Percentiles rank a stretch among this genome's conserved stretches.
These are phyloP conservation scores for Micromesistius poutassou DNA, from an alignment of 2,797 vertebrate species.

Conservation along the genomic window DNA sequence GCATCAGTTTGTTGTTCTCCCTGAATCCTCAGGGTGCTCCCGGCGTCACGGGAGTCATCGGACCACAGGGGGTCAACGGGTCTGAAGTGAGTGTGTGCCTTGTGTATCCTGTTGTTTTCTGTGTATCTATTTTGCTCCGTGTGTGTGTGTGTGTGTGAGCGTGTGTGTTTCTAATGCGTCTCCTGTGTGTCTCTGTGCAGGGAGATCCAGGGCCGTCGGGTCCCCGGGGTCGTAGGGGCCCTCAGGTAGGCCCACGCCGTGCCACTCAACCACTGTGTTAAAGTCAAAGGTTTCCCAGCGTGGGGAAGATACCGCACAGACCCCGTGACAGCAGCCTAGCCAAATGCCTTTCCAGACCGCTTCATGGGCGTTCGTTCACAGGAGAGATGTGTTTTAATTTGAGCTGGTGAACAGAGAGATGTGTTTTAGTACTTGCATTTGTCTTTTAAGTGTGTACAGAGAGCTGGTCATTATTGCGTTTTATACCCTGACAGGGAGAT, in stretches of 20 bases:
- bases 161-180: background rate
- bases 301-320: too few relatives aligned
- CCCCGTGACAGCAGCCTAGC: too few relatives aligned
- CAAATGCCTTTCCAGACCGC: background rate
- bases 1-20: background rate
- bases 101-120: background rate
- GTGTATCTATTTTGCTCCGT: too few relatives aligned
- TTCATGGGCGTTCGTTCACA: background rate
- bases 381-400: background rate
- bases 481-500: too few relatives aligned
- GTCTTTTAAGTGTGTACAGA: too few relatives aligned
- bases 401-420: too few relatives aligned
- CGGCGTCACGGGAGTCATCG: slow-evolving; percentile 66
- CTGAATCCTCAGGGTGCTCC: slow-evolving; percentile 65
- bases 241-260: slow-evolving; percentile 56
- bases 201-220: slow-evolving; percentile 75
- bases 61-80: slow-evolving; percentile 72
- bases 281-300: background rate
- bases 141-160: background rate
- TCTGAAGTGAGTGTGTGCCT: slow-evolving; percentile 70
- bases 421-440: too few relatives aligned
- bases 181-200: slow-evolving; percentile 51
- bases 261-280: background rate
- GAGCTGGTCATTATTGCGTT: too few relatives aligned
- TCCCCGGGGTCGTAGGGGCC: slow-evolving; percentile 68